Percentiles rank a stretch among this genome's conserved stretches.
Evolutionary conservation across 2,113 vertebrate species (phyloP).

Genomic region (Mobula birostris): DNA sequence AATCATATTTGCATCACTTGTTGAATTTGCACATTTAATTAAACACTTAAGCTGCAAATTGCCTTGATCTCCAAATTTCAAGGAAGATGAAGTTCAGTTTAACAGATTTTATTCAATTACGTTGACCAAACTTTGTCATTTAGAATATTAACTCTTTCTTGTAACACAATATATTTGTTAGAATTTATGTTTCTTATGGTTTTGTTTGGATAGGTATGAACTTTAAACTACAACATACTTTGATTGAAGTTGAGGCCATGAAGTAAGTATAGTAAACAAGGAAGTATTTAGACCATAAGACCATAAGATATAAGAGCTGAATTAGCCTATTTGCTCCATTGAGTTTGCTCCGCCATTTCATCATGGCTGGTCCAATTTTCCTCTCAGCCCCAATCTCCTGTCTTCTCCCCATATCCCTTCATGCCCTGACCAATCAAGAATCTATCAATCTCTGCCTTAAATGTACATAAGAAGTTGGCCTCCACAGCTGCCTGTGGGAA

Average conservation of each 20-base stretch:
- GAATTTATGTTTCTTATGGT: neutral
- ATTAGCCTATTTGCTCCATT: too few relatives aligned
- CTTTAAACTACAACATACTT: neutral
- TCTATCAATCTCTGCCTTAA: too few relatives aligned
- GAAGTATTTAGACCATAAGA: too few relatives aligned
- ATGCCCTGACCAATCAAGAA: too few relatives aligned
- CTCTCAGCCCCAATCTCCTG: too few relatives aligned
- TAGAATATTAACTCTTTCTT: neutral
- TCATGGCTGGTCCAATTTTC: too few relatives aligned
- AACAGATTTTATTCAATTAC: neutral
- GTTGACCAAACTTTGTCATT: neutral
- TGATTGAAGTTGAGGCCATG: neutral
- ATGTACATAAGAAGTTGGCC: too few relatives aligned
- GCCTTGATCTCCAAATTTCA: neutral
- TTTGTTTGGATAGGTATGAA: neutral
- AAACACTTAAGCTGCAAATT: neutral
- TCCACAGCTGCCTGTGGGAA: too few relatives aligned
- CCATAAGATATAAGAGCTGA: too few relatives aligned
- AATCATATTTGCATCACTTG: neutral
- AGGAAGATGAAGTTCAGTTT: neutral
- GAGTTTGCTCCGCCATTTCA: too few relatives aligned
- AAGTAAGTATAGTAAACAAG: neutral
- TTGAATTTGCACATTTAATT: neutral
- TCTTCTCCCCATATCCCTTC: too few relatives aligned
- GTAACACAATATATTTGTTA: neutral